Evolutionary conservation across 2,888 invertebrate species (phyloP).

Genomic region (Sicus ferrugineus): DNA sequence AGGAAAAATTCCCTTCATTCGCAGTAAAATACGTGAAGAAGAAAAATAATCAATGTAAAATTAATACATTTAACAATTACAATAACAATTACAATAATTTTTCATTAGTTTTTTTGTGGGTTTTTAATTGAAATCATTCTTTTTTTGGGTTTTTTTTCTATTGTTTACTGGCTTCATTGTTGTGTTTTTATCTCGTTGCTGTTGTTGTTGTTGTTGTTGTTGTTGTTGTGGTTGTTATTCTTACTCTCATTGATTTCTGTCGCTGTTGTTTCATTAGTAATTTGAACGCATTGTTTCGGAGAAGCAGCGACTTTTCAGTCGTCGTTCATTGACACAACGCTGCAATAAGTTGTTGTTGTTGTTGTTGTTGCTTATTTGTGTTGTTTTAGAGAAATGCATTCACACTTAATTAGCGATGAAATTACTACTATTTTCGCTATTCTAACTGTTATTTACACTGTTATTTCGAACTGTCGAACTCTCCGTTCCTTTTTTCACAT

Average conservation of each 20-base stretch:
- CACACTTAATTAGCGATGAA: too few species aligned
- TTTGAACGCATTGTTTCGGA: too few species aligned
- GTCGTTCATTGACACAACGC: conserved; percentile 2
- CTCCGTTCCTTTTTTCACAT: too few species aligned
- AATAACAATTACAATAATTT: neutral
- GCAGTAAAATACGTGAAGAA: neutral
- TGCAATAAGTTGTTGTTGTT: conserved; percentile 1
- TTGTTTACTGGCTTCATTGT: conserved; percentile 4
- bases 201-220: conserved; percentile 26
- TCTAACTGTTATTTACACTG: too few species aligned
- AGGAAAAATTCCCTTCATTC: too few species aligned
- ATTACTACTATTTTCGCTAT: too few species aligned
- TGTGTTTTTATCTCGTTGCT: conserved; percentile 26
- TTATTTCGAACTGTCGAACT: too few species aligned
- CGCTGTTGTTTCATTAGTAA: too few species aligned
- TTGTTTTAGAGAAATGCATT: too few species aligned
- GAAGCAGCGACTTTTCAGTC: too few species aligned
- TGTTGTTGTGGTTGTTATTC: conserved; percentile 21
- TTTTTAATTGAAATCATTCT: neutral
- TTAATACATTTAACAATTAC: neutral
- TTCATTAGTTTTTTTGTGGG: neutral
- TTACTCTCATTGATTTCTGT: conserved; percentile 12
- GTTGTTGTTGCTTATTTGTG: neutral
- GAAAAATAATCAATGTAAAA: neutral
- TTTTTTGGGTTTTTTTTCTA: neutral